Base-by-base conservation (phyloP, 1,140 invertebrate genomes). In the Oryzaephilus surinamensis region DNA sequence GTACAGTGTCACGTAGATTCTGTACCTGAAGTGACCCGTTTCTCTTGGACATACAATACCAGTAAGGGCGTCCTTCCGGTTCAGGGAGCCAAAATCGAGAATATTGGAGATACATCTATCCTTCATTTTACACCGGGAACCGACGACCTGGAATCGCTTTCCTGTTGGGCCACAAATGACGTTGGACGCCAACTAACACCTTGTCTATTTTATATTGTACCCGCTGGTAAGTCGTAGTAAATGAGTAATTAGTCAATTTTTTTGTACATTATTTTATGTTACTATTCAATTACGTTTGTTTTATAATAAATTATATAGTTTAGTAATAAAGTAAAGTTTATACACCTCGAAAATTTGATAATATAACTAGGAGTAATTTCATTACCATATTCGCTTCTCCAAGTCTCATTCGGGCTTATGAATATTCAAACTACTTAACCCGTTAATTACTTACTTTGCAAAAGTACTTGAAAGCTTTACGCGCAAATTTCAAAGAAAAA, bases 151-250 rank as follows among this genome's bases (percentile, higher is more conserved):
- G 85, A 86, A 34, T 84, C 80, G 35, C 63, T 92, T 0, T 77
- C 82, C 7, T 92, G 88, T 55, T 91, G 84, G 84, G 86, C 85
- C 1, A 78, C 73, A 51, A 91, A 90, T 64, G 72, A 71, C 44
- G 75, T 90, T 6, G 88, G 88, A 29, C 73, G 76, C 51, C 86
- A 90, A 64, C 71, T 72, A 41, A 70, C 69, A 45, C 86, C 88
- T 4, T 92, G 88, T 57, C 63, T 84, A 32, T 86, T 90, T 61
- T 75, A 82, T 60, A 73, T 91, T 32, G 63, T 85, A 43, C 79
- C 81, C 45, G 83, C 83, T 50, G 81, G 87, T 91, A 71, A 74
- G 74, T 71, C n/a, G n/a, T 24, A 7, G 21, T 24, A 24, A 7
- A 24, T 24, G 6, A 24, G 38, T 24, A 24, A 24, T 24, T 6